phyloP scores from a whole-genome alignment of 2,113 vertebrate genomes.

The Peromyscus maniculatus region DNA sequence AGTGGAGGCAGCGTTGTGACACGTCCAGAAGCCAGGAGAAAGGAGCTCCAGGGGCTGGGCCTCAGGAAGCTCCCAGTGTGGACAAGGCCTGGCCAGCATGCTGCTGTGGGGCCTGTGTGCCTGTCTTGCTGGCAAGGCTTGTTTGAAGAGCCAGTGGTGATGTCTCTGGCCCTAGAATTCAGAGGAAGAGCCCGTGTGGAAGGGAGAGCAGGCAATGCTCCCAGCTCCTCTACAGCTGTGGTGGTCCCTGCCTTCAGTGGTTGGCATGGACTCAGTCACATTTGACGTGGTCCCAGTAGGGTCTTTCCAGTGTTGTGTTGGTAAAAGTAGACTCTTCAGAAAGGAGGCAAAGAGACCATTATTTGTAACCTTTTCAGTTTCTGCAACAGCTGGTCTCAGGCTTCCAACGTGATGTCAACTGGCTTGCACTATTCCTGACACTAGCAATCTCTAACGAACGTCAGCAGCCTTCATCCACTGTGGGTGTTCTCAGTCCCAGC shows the following conservation, averaged over 20 bases:
- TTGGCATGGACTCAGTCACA: neutral
- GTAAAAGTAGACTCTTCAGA: neutral
- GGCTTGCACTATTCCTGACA: neutral
- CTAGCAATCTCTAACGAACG: neutral
- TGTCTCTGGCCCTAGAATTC: neutral
- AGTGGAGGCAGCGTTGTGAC: neutral
- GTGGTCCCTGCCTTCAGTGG: neutral
- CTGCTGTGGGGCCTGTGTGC: neutral
- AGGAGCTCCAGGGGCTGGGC: neutral
- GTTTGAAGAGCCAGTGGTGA: neutral
- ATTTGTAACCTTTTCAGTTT: neutral
- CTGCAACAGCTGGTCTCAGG: neutral
- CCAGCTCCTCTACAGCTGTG: neutral
- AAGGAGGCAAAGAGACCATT: neutral
- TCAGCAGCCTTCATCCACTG: neutral
- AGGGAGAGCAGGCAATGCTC: neutral
- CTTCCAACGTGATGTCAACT: neutral
- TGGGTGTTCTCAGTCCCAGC: neutral
- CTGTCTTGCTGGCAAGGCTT: neutral
- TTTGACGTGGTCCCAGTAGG: neutral
- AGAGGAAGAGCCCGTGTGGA: neutral
- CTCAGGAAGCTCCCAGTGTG: neutral
- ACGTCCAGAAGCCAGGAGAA: neutral
- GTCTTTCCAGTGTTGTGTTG: neutral
- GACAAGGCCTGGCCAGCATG: neutral